Evolutionary conservation across 64 coral and sea anemone species (phyloP), one percentile per base, ranked within the genome.

Genomic region (Astreopora myriophthalma): DNA sequence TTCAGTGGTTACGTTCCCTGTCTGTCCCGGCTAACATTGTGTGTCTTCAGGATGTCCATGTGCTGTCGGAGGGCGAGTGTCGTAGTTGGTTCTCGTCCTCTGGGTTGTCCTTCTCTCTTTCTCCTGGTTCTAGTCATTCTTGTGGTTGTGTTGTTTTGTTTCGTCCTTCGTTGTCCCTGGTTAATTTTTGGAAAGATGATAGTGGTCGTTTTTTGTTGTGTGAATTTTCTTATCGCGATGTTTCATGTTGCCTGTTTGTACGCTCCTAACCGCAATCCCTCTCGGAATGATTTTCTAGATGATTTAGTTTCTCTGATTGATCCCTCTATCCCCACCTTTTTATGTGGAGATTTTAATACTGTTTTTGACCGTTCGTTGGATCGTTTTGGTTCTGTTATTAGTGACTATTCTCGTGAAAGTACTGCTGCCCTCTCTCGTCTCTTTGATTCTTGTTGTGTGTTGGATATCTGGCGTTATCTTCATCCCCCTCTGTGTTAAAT

Each of bases 351-450:
- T 61, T 86, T 86, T 20, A 86, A 86, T n/a, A 10, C 71, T 78
- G 92, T 93, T 16, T 88, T 93, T 27, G 49, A 93, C 34, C 26
- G 71, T 9, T 12, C 6, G 0, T 0, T 92, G 4, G 90, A 92
- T 46, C 23, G 80, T 0, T 10, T 2, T 0, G 80, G 80, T 2
- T 58, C 88, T 7, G 27, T n/a, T 0, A 10, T 42, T 6, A 2
- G 14, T 23, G 20, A 55, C 17, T 29, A 34, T 13, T 85, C 27
- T 40, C 22, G 46, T 0, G 64, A 93, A 17, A 86, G 81, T 24
- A 6, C 66, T 24, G 13, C 11, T 0, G 49, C 83, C 2, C 71
- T 87, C 7, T 2, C 1, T 6, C 36, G 28, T 1, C 28, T 87
- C 0, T 62, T 87, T 22, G 42, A 29, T 44, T 19, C 62, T 3